A percentile compares a stretch with the other conserved stretches of the same genome.
Evolutionary conservation across 2,113 vertebrate species (phyloP).

Genomic region (Psittacus erithacus): DNA sequence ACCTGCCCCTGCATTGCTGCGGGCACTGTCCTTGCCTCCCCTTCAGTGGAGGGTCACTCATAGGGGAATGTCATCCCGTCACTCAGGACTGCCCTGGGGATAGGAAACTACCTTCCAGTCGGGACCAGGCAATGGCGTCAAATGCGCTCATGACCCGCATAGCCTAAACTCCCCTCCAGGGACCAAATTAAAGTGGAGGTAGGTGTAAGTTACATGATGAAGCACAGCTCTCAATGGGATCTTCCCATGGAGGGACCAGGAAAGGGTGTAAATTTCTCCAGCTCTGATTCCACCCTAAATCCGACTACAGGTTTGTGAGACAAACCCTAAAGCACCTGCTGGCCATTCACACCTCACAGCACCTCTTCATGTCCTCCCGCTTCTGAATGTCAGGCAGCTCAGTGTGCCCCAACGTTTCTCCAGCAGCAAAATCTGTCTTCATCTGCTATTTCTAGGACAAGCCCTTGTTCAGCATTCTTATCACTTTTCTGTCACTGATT

Average conservation of each 20-base stretch:
- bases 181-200: not conserved
- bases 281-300: not conserved
- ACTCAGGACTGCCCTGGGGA: not conserved
- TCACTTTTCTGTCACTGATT: not conserved
- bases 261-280: rapidly evolving
- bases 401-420: not conserved
- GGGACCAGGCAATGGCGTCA: not conserved
- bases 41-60: rapidly evolving
- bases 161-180: not conserved
- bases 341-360: not conserved
- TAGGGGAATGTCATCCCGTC: not conserved
- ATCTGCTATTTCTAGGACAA: not conserved
- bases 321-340: not conserved
- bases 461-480: constrained; percentile 16
- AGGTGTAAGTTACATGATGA: rapidly evolving
- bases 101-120: not conserved
- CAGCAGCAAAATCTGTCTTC: not conserved
- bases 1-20: rapidly evolving
- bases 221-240: not conserved
- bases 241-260: rapidly evolving
- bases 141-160: rapidly evolving
- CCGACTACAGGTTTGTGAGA: not conserved
- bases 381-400: not conserved
- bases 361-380: not conserved
- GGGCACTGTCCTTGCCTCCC: not conserved